A percentile compares a stretch with the other conserved stretches of the same genome.
Evolutionary conservation across 2,797 vertebrate species (phyloP).

Genomic region (Salarias fasciatus): DNA sequence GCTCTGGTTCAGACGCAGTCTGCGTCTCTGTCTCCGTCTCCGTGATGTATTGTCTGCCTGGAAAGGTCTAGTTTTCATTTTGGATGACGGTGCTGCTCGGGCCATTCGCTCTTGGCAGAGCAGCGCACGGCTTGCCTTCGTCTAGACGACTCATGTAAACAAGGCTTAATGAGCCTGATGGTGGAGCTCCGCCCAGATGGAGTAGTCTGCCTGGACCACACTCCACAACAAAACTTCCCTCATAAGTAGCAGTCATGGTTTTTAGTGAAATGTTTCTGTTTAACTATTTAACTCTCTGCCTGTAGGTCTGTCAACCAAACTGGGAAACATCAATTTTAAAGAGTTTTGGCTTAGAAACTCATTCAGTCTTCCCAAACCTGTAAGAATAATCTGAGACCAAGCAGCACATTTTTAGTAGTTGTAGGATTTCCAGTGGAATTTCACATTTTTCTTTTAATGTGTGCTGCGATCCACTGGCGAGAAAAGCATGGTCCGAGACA

Average conservation of each 20-base stretch:
- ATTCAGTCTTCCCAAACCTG: too few relatives aligned
- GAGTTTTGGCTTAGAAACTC: too few relatives aligned
- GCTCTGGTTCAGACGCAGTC: constrained; percentile 28
- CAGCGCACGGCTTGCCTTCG: constrained; percentile 61
- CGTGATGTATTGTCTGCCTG: constrained; percentile 61
- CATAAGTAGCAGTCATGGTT: constrained; percentile 8
- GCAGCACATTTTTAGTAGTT: too few relatives aligned
- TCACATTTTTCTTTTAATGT: too few relatives aligned
- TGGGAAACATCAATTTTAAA: too few relatives aligned
- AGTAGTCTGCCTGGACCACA: constrained; percentile 36
- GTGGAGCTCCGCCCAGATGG: constrained; percentile 45
- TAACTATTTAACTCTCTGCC: too few relatives aligned
- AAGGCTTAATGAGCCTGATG: constrained; percentile 69
- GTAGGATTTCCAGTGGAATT: too few relatives aligned
- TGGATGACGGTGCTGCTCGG: constrained; percentile 60
- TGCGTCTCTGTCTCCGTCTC: constrained; percentile 38
- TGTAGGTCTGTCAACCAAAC: too few relatives aligned
- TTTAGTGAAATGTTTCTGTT: not conserved
- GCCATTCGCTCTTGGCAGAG: constrained; percentile 61
- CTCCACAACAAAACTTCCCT: constrained; percentile 41
- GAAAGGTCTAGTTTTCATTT: constrained; percentile 65
- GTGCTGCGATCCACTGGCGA: too few relatives aligned
- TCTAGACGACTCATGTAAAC: constrained; percentile 79
- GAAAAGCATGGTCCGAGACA: too few relatives aligned
- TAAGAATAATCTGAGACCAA: too few relatives aligned